phyloP scores from a whole-genome alignment of 2,113 vertebrate genomes.

The Salvelinus namaycush region DNA sequence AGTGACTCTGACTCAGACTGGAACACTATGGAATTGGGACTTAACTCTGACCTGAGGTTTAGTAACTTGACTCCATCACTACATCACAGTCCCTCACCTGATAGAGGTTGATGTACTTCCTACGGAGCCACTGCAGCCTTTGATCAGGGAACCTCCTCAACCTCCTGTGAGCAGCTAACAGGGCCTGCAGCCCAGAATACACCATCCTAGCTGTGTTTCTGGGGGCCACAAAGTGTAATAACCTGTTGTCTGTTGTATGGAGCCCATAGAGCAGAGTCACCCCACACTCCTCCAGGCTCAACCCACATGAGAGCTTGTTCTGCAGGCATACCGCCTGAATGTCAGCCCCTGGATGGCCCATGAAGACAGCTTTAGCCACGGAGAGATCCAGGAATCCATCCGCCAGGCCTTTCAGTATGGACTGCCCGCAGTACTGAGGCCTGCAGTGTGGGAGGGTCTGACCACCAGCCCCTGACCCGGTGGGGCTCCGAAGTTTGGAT shows the following conservation, averaged over 20 bases:
- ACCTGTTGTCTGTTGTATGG: conserved; percentile 93
- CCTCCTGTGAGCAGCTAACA: conserved; percentile 88
- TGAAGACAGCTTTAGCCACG: conserved; percentile 91
- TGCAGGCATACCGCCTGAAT: conserved; percentile 91
- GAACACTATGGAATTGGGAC: too few relatives aligned
- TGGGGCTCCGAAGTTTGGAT: too few relatives aligned
- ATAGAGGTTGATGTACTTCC: conserved; percentile 92
- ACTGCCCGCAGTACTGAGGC: conserved; percentile 70
- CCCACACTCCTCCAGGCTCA: conserved; percentile 78
- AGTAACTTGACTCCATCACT: background rate
- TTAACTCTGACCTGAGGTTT: background rate
- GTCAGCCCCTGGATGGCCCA: conserved; percentile 91
- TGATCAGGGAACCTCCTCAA: conserved; percentile 93
- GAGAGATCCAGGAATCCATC: conserved; percentile 91
- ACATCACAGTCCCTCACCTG: conserved; percentile 78
- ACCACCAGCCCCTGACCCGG: too few relatives aligned
- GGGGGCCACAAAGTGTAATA: conserved; percentile 95
- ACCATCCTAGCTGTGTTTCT: conserved; percentile 88
- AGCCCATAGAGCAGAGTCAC: conserved; percentile 91
- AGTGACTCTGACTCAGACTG: too few relatives aligned
- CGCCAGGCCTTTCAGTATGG: conserved; percentile 77
- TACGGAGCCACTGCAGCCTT: conserved; percentile 93
- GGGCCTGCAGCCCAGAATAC: conserved; percentile 83
- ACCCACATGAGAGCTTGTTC: conserved; percentile 90
- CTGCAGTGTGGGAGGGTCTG: too few relatives aligned